A percentile compares a stretch with the other conserved stretches of the same genome.
Conservation (phyloP, 2,797 vertebrate genomes). For the Rhinogobio ventralis region DNA sequence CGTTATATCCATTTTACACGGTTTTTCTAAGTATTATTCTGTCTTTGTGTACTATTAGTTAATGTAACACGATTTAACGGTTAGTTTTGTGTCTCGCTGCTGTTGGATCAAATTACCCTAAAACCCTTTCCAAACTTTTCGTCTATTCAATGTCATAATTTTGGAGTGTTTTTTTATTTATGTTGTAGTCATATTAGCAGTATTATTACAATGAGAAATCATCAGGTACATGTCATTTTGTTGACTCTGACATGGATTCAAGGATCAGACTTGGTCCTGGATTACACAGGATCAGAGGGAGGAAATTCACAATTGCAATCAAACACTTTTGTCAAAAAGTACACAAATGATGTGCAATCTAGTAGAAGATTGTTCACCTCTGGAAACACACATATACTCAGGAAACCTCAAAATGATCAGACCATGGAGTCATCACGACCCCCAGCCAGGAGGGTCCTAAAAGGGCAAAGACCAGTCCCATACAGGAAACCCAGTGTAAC, state of each 20-base stretch:
- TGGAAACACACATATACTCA: constrained; percentile 29
- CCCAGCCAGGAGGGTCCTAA: constrained; percentile 51
- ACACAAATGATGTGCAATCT: constrained; percentile 28
- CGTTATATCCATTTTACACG: background rate
- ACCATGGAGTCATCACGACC: constrained; percentile 36
- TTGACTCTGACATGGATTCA: constrained; percentile 53
- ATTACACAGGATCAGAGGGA: constrained; percentile 39
- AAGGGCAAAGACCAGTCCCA: constrained; percentile 63
- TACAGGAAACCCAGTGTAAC: constrained; percentile 58
- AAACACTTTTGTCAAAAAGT: constrained; percentile 28
- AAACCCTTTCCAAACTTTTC: background rate
- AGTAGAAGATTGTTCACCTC: constrained; percentile 22
- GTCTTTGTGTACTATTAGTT: background rate
- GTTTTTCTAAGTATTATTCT: background rate
- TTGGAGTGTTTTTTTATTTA: background rate
- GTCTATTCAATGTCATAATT: constrained; percentile 8
- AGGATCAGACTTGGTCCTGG: constrained; percentile 45
- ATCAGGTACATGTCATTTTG: constrained; percentile 51
- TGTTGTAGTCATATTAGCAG: background rate
- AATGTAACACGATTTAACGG: background rate
- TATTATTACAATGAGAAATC: constrained; percentile 50
- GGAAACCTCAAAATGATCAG: constrained; percentile 59
- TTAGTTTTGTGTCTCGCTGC: background rate
- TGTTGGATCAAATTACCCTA: constrained; percentile 15
- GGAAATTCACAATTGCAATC: constrained; percentile 36